Conservation (phyloP, 2,888 invertebrate species). For the Brenthis hecate region DNA sequence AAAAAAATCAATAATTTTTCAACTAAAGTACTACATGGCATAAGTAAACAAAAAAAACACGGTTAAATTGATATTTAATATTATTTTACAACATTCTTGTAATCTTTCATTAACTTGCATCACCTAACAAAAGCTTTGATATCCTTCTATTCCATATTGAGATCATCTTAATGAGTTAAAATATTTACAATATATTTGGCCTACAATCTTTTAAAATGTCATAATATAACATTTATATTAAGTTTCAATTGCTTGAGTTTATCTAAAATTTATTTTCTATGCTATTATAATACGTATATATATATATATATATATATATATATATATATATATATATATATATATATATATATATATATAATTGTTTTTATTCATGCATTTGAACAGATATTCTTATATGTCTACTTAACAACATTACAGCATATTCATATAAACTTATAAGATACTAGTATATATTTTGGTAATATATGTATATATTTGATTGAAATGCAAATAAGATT, state of each 20-base stretch:
- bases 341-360: background rate
- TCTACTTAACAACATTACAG: too few relatives aligned
- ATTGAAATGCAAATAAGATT: too few relatives aligned
- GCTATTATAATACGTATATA: background rate
- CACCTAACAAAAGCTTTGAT: constrained; percentile 59
- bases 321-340: background rate
- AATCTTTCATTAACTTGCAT: constrained; percentile 46
- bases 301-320: background rate
- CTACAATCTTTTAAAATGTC: background rate
- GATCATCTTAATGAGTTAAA: constrained; percentile 11
- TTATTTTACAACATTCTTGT: constrained; percentile 56
- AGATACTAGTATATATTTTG: too few relatives aligned
- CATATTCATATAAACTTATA: too few relatives aligned
- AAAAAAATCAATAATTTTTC: too few relatives aligned
- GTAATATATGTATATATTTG: too few relatives aligned
- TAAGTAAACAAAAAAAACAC: background rate
- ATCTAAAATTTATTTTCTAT: background rate
- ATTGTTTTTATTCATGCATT: too few relatives aligned
- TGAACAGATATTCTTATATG: too few relatives aligned
- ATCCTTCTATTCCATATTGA: constrained; percentile 16
- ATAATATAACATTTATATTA: background rate
- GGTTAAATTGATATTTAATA: constrained; percentile 47
- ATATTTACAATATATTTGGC: constrained; percentile 28
- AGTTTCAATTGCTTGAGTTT: constrained; percentile 7
- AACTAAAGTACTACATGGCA: too few relatives aligned